These are phyloP conservation scores for Stramonita haemastoma DNA, from an alignment of 2,888 invertebrate genomes.

Conservation along the genomic window DNA sequence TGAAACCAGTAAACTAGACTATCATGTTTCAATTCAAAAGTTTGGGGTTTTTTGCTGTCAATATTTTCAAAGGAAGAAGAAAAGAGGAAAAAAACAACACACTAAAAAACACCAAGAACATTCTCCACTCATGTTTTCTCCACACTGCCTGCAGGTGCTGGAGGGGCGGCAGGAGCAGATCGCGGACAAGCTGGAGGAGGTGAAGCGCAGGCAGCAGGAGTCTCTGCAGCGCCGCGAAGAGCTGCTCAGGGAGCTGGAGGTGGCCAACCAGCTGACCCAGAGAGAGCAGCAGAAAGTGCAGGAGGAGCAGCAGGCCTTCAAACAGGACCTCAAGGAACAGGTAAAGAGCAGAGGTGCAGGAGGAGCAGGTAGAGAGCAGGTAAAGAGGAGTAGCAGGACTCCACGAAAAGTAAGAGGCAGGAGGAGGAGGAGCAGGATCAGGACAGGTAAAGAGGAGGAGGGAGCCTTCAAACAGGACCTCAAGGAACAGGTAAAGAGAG, in stretches of 20 bases:
- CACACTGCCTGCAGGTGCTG: conserved; percentile 63
- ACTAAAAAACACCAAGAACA: too few species aligned
- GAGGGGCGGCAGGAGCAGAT: conserved; percentile 73
- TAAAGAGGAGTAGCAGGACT: too few species aligned
- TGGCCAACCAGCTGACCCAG: conserved; percentile 72
- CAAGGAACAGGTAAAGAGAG: too few species aligned
- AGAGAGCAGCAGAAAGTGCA: conserved; percentile 68
- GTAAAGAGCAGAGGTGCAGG: too few species aligned
- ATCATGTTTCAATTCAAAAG: too few species aligned
- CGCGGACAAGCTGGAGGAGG: conserved; percentile 66
- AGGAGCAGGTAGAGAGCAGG: too few species aligned
- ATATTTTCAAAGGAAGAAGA: too few species aligned
- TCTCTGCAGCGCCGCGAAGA: conserved; percentile 73
- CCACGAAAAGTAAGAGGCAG: too few species aligned
- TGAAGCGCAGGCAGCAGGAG: conserved; percentile 71
- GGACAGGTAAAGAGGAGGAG: too few species aligned
- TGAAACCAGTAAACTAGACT: too few species aligned
- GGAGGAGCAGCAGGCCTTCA: conserved; percentile 60
- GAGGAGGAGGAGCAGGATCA: conserved; percentile 54
- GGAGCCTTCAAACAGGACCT: conserved; percentile 64
- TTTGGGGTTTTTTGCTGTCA: too few species aligned
- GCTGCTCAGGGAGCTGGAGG: conserved; percentile 74
- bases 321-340: conserved; percentile 71
- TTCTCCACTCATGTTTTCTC: neutral
- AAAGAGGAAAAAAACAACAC: too few species aligned